phyloP scores from a whole-genome alignment of 1,140 invertebrate species.

The Heliconius himera region DNA sequence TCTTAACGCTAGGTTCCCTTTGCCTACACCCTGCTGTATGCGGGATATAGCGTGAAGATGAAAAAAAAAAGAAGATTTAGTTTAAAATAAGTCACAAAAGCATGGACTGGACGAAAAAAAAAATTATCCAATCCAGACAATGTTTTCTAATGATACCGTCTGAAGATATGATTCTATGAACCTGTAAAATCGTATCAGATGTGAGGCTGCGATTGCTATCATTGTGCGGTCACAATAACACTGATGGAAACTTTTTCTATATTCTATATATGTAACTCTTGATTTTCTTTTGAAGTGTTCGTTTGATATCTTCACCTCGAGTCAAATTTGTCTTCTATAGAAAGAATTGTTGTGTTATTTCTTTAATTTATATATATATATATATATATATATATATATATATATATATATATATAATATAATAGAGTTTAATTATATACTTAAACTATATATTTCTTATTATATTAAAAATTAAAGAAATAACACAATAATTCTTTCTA shows the following conservation, averaged over 20 bases:
- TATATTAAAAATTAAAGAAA: too few relatives aligned
- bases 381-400: too few relatives aligned
- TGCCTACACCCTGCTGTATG: too few relatives aligned
- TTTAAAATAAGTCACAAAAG: not conserved
- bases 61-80: too few relatives aligned
- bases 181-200: constrained; percentile 27
- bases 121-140: not conserved
- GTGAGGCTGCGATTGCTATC: constrained; percentile 45
- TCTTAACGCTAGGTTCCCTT: too few relatives aligned
- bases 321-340: not conserved
- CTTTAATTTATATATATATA: too few relatives aligned
- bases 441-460: too few relatives aligned
- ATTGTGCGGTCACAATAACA: constrained; percentile 53
- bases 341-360: not conserved
- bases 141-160: not conserved
- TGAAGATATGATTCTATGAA: not conserved
- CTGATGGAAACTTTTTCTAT: constrained; percentile 47
- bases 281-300: constrained; percentile 20
- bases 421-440: too few relatives aligned
- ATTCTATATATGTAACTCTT: constrained; percentile 27
- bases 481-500: not conserved
- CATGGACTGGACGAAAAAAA: not conserved
- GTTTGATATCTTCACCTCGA: constrained; percentile 15
- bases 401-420: not conserved
- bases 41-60: too few relatives aligned